phyloP scores from a whole-genome alignment of 2,888 invertebrate genomes.

The Campoplex nolae region DNA sequence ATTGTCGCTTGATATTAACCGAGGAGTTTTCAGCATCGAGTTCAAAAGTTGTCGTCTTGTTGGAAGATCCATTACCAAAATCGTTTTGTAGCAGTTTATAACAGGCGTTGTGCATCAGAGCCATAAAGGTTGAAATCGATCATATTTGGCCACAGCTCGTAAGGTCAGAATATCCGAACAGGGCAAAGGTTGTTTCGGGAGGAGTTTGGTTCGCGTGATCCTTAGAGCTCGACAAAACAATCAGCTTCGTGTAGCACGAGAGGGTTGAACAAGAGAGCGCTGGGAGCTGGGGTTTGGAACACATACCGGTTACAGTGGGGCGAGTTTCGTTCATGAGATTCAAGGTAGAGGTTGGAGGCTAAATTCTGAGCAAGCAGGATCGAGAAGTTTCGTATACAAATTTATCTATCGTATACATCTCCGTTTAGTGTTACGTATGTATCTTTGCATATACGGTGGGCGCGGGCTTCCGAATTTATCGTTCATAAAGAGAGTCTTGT shows the following conservation, averaged over 20 bases:
- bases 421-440: background rate
- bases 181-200: slow-evolving; percentile 19
- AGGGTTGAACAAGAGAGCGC: slow-evolving; percentile 46
- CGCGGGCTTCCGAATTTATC: slow-evolving; percentile 3
- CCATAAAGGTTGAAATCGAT: slow-evolving; percentile 36
- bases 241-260: slow-evolving; percentile 74
- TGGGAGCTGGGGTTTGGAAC: slow-evolving; percentile 24
- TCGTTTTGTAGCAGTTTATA: background rate
- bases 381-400: slow-evolving; percentile 32
- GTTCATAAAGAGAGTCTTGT: background rate
- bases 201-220: slow-evolving; percentile 72
- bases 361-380: slow-evolving; percentile 37
- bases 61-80: background rate
- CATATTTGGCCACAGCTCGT: slow-evolving; percentile 24
- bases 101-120: background rate
- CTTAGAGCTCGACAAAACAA: slow-evolving; percentile 76
- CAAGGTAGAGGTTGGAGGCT: slow-evolving; percentile 60
- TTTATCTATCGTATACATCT: slow-evolving; percentile 29
- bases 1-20: background rate
- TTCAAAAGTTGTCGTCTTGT: background rate
- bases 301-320: slow-evolving; percentile 4
- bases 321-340: slow-evolving; percentile 44
- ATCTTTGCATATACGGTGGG: slow-evolving; percentile 1
- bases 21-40: background rate
- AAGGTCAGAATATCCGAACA: slow-evolving; percentile 72